phyloP scores from a whole-genome alignment of 2,888 invertebrate species.

The Acanthoscelides obtectus region DNA sequence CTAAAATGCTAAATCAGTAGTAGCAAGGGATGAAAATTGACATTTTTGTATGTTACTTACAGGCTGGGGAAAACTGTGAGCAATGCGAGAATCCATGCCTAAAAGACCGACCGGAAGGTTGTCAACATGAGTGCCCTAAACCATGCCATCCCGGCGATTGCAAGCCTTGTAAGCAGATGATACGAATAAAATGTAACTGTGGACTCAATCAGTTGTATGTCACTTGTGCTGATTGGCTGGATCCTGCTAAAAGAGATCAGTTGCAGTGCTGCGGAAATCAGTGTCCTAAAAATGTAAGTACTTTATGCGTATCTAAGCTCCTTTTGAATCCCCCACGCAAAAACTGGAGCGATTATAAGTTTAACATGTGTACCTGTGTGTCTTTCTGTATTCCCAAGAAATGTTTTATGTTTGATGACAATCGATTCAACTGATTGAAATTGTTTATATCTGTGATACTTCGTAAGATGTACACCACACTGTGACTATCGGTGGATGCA shows the following conservation, averaged over 20 bases:
- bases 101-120: slow-evolving; percentile 64
- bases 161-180: slow-evolving; percentile 65
- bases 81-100: slow-evolving; percentile 58
- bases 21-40: too few species aligned
- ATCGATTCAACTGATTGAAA: too few species aligned
- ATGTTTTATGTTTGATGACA: too few species aligned
- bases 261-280: slow-evolving; percentile 69
- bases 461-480: too few species aligned
- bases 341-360: too few species aligned
- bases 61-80: slow-evolving; percentile 53
- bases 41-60: slow-evolving; percentile 18
- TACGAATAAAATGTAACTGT: slow-evolving; percentile 78
- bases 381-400: neutral
- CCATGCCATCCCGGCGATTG: slow-evolving; percentile 73
- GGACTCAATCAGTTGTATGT: slow-evolving; percentile 70
- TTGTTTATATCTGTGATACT: too few species aligned
- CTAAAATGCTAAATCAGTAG: too few species aligned
- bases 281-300: slow-evolving; percentile 73
- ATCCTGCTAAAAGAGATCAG: slow-evolving; percentile 49
- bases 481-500: too few species aligned
- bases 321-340: too few species aligned
- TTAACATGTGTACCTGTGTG: too few species aligned
- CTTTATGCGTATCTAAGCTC: too few species aligned
- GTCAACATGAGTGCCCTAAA: slow-evolving; percentile 67
- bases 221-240: slow-evolving; percentile 65